Evolutionary conservation across 2,797 vertebrate genomes (phyloP).

Genomic region (Enteromius thamalakanensis): DNA sequence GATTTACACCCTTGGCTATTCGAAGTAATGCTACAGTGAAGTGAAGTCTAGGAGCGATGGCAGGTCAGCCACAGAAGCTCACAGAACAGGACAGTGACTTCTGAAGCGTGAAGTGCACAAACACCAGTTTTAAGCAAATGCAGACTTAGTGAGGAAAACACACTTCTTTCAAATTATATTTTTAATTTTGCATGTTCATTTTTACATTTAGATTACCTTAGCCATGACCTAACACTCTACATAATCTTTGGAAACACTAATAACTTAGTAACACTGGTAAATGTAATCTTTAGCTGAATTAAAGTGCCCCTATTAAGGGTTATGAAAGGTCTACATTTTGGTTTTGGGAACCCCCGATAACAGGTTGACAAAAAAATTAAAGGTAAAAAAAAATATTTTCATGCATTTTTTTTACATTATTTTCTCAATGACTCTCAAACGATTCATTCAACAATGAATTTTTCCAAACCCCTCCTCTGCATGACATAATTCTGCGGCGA

Average conservation of each 20-base stretch:
- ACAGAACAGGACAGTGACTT: slow-evolving; percentile 1
- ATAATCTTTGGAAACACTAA: neutral
- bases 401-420: too few relatives aligned
- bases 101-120: slow-evolving; percentile 11
- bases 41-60: neutral
- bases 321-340: too few relatives aligned
- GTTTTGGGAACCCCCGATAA: too few relatives aligned
- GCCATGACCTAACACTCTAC: neutral
- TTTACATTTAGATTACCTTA: neutral
- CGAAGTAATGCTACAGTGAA: neutral
- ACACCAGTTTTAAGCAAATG: neutral
- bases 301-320: too few relatives aligned
- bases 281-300: neutral
- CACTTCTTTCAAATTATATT: neutral
- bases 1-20: neutral
- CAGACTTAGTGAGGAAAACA: neutral
- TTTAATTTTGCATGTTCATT: neutral
- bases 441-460: too few relatives aligned
- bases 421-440: too few relatives aligned
- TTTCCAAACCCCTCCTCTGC: too few relatives aligned
- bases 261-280: neutral
- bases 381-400: too few relatives aligned
- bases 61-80: neutral
- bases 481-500: too few relatives aligned
- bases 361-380: too few relatives aligned